Percentiles rank a stretch among this genome's conserved stretches.
Conservation (phyloP, 2,797 vertebrate species). For the Gorsachius magnificus region DNA sequence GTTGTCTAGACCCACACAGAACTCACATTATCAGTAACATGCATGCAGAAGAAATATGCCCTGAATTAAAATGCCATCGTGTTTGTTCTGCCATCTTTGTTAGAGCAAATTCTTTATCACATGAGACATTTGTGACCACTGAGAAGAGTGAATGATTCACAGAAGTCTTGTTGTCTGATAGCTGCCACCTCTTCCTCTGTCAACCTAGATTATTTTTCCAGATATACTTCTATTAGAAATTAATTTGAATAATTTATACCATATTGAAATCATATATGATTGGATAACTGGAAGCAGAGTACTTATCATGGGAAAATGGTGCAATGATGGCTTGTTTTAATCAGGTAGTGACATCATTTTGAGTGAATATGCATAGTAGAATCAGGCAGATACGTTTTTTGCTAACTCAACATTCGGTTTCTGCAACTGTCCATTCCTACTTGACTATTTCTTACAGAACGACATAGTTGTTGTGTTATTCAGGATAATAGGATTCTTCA, state of each 20-base stretch:
- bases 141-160: neutral
- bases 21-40: neutral
- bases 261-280: neutral
- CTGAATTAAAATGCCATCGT: neutral
- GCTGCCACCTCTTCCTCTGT: neutral
- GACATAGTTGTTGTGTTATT: neutral
- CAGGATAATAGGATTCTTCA: neutral
- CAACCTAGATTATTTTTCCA: neutral
- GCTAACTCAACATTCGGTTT: neutral
- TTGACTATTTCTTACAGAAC: neutral
- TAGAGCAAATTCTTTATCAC: neutral
- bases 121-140: neutral
- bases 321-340: neutral
- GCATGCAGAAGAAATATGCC: neutral
- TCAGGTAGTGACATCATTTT: neutral
- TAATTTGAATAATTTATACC: neutral
- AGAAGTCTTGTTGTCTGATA: neutral
- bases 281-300: neutral
- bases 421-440: neutral
- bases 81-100: neutral
- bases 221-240: neutral
- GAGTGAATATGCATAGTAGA: neutral
- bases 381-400: neutral
- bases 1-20: neutral
- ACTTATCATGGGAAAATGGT: neutral